Base-by-base conservation (phyloP, 2,113 vertebrate species). In the Nothocercus julius region DNA sequence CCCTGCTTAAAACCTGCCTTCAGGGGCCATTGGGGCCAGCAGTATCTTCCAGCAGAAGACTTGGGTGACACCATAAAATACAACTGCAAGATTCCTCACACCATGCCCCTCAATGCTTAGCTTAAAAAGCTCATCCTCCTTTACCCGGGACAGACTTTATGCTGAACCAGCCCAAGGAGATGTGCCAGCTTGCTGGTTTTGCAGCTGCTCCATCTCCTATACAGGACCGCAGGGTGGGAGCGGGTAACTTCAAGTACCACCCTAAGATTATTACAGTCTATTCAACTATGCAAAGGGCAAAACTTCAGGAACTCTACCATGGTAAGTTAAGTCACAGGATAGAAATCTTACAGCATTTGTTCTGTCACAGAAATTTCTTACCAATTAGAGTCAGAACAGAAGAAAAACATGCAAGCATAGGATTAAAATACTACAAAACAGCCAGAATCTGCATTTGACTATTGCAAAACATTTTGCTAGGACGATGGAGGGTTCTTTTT, bases 391-490 rank as follows among this genome's bases (percentile, higher is more conserved):
- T 85, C 44, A 81, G 63, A 85, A 87, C 17, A 66, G 66, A 80
- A 87, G 22, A 15, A 74, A 91, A 93, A 73, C 28, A 67, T 36
- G 38, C 85, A 94, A 87, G 73, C 21, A 10, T 53, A 44, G 74
- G 21, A 93, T 92, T 59, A 77, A 77, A 93, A 67, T 54, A 68
- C 28, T 18, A 61, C 12, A 74, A 70, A 92, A 16, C 56, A 81
- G 51, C 24, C 3, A 38, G 63, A 73, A 83, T 64, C 64, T 8
- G 2, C 27, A 49, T 90, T 45, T 85, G 54, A 80, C 89, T 87
- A 90, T 21, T 61, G 56, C 49, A 42, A 90, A 88, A 86, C 36
- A 38, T 88, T 90, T 93, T 86, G 32, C 83, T 45, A 81, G 42
- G 73, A 74, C 74, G 85, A 44, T 3, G n/a, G 44, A 92, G 53